Conservation (phyloP, 2,888 invertebrate species). For the Scaptodrosophila latifasciaeformis region DNA sequence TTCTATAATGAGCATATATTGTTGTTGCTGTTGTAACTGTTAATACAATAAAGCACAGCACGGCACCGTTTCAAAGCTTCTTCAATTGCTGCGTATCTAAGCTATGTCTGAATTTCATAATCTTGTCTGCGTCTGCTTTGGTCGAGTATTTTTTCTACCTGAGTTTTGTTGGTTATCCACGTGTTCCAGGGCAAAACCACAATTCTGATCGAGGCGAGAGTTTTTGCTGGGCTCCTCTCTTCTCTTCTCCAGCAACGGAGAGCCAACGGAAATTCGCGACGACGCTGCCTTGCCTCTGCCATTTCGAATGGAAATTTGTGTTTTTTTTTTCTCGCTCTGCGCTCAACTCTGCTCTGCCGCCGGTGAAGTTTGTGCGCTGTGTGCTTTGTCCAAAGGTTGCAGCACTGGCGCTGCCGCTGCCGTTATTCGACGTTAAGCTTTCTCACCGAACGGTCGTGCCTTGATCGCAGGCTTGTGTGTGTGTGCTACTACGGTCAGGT, state of each 20-base stretch:
- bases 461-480: too few relatives aligned
- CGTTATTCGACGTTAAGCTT: slow-evolving; percentile 73
- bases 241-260: too few relatives aligned
- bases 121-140: slow-evolving; percentile 4
- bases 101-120: slow-evolving; percentile 26
- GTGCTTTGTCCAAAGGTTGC: slow-evolving; percentile 43
- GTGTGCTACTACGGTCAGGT: slow-evolving; percentile 30
- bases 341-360: neutral
- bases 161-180: slow-evolving; percentile 26
- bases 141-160: neutral
- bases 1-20: slow-evolving; percentile 8
- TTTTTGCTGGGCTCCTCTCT: neutral
- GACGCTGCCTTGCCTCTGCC: neutral
- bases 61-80: too few relatives aligned
- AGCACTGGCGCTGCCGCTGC: slow-evolving; percentile 39
- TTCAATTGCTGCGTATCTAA: slow-evolving; percentile 5
- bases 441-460: slow-evolving; percentile 71
- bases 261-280: too few relatives aligned
- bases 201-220: neutral
- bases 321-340: neutral
- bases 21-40: too few relatives aligned
- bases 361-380: slow-evolving; percentile 45
- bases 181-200: slow-evolving; percentile 20
- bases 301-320: too few relatives aligned
- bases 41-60: too few relatives aligned